phyloP scores from a whole-genome alignment of 2,888 invertebrate genomes.

The Lasiommata megera region DNA sequence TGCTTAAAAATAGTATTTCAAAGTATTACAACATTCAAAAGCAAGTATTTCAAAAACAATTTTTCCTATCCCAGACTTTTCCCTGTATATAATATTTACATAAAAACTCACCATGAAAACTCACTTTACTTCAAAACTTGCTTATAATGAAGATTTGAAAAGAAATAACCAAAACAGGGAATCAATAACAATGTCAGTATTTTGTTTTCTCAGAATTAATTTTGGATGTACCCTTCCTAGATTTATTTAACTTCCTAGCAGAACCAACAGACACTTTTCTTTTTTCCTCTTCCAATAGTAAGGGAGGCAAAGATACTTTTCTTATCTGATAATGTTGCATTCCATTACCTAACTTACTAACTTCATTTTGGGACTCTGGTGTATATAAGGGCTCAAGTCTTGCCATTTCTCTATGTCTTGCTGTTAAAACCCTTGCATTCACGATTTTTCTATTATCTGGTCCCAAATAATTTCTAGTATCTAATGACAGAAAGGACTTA shows the following conservation, averaged over 20 bases:
- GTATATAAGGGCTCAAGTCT: conserved; percentile 63
- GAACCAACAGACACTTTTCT: conserved; percentile 53
- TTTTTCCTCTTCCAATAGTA: conserved; percentile 68
- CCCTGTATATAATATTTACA: not conserved
- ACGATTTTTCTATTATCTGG: conserved; percentile 54
- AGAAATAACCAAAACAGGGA: not conserved
- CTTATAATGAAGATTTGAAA: not conserved
- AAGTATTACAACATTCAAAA: no score
- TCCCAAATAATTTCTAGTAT: conserved; percentile 58
- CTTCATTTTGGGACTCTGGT: conserved; percentile 57
- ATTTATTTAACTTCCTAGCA: conserved; percentile 53
- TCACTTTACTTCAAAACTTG: not conserved
- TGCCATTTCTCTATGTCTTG: conserved; percentile 59
- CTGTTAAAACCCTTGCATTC: conserved; percentile 61
- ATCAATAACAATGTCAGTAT: conserved; percentile 1
- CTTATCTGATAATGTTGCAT: conserved; percentile 53
- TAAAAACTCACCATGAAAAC: not conserved
- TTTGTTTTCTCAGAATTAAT: conserved; percentile 31
- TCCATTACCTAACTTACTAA: conserved; percentile 43
- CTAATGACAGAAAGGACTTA: conserved; percentile 71
- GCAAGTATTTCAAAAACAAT: not conserved
- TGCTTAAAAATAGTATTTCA: no score
- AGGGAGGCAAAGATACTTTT: conserved; percentile 72
- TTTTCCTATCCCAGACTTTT: not conserved
- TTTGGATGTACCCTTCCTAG: conserved; percentile 30